Evolutionary conservation across 1,140 invertebrate species (phyloP).

Genomic region (Hypsibius dujardini): DNA sequence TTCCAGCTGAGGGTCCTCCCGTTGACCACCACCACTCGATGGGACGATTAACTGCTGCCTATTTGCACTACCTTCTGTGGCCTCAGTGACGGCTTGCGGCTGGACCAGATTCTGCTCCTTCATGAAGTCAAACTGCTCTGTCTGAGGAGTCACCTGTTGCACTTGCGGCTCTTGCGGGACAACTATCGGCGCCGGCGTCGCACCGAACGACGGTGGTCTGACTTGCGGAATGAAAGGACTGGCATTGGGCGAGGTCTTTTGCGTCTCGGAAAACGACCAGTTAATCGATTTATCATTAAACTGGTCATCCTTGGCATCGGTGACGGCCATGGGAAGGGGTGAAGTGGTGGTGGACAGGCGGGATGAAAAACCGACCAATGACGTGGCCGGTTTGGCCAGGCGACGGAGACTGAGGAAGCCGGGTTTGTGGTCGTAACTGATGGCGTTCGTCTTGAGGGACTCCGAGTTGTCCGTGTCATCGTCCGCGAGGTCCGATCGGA

Average conservation of each 20-base stretch:
- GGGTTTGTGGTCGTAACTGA: not conserved
- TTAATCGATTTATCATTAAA: not conserved
- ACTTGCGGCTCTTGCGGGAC: not conserved
- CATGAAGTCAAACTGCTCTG: not conserved
- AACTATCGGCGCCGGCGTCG: not conserved
- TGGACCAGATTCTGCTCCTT: not conserved
- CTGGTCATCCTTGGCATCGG: not conserved
- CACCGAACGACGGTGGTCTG: not conserved
- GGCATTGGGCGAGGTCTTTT: not conserved
- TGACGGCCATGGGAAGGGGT: not conserved
- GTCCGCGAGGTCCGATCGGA: not conserved
- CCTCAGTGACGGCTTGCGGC: not conserved
- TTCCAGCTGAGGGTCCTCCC: no score
- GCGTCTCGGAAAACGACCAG: not conserved
- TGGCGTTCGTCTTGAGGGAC: constrained; percentile 2
- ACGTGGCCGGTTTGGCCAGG: not conserved
- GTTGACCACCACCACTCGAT: no score
- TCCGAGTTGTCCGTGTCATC: not conserved
- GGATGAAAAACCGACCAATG: not conserved
- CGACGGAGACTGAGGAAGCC: not conserved
- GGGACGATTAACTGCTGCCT: no score
- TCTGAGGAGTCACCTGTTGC: not conserved
- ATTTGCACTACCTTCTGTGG: not conserved
- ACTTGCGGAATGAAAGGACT: constrained; percentile 5
- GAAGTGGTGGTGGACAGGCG: not conserved